These are phyloP conservation scores for Sinhomidia bicolor DNA, from an alignment of 2,888 invertebrate genomes.

Conservation along the genomic window DNA sequence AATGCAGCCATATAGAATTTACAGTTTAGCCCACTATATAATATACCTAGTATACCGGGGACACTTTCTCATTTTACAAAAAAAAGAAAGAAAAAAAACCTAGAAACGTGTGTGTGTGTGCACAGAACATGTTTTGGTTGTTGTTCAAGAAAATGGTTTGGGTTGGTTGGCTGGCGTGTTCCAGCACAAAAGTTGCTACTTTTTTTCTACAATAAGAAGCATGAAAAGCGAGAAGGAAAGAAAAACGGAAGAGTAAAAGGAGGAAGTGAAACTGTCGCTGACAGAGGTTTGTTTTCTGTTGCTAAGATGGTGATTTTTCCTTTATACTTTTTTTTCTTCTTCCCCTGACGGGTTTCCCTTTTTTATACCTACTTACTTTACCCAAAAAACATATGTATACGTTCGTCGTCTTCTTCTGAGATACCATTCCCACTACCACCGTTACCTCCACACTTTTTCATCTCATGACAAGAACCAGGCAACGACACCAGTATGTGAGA, in stretches of 20 bases:
- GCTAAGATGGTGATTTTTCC: slow-evolving; percentile 63
- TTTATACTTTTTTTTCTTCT: slow-evolving; percentile 1
- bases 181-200: background rate
- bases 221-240: background rate
- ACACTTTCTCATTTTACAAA: background rate
- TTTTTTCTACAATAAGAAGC: no score
- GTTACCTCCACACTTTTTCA: background rate
- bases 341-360: slow-evolving; percentile 44
- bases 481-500: slow-evolving; percentile 28
- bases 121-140: no score
- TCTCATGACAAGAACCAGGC: slow-evolving; percentile 36
- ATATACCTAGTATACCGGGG: background rate
- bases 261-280: slow-evolving; percentile 69
- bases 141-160: background rate
- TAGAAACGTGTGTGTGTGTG: background rate
- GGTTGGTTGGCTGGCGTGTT: background rate
- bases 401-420: background rate
- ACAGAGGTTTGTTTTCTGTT: slow-evolving; percentile 61
- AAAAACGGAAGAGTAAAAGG: slow-evolving; percentile 38
- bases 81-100: background rate
- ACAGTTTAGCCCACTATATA: no score
- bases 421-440: slow-evolving; percentile 8
- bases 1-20: background rate
- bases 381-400: slow-evolving; percentile 11
- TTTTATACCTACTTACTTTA: slow-evolving; percentile 14